phyloP scores from a whole-genome alignment of 2,888 invertebrate genomes.

The Stenotaenia linearis region DNA sequence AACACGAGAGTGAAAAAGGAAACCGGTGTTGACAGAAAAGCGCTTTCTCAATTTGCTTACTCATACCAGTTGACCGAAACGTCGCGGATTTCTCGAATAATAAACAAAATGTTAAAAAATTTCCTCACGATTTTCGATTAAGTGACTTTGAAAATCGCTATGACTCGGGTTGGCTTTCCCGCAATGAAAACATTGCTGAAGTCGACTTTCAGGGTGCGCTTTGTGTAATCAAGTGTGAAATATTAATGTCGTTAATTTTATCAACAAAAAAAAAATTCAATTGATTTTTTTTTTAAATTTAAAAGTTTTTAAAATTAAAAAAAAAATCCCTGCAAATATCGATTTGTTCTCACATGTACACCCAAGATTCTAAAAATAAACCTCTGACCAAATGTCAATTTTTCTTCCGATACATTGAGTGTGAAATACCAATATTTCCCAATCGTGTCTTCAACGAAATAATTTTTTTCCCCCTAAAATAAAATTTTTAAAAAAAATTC shows the following conservation, averaged over 20 bases:
- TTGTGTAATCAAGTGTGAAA: not conserved
- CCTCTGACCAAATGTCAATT: conserved; percentile 13
- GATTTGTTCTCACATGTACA: not conserved
- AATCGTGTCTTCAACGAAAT: not conserved
- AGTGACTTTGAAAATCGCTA: not conserved
- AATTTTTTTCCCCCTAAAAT: not conserved
- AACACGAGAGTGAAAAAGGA: not conserved
- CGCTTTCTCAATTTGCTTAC: conserved; percentile 2
- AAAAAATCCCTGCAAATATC: too few species aligned
- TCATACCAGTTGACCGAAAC: not conserved
- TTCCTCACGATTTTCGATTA: not conserved
- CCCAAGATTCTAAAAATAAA: not conserved
- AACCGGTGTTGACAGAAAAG: not conserved
- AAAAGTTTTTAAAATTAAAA: not conserved
- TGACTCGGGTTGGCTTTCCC: not conserved
- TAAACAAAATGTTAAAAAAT: not conserved
- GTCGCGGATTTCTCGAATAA: not conserved
- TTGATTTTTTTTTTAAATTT: too few species aligned
- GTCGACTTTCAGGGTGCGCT: not conserved
- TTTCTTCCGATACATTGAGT: not conserved
- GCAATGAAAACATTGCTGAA: not conserved
- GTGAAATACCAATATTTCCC: not conserved
- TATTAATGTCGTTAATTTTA: too few species aligned
- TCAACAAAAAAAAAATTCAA: too few species aligned
- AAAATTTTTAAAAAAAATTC: not conserved